Evolutionary conservation across 2,113 vertebrate genomes (phyloP), one percentile per base, ranked within the genome.

Genomic region (Trematomus loennbergii): DNA sequence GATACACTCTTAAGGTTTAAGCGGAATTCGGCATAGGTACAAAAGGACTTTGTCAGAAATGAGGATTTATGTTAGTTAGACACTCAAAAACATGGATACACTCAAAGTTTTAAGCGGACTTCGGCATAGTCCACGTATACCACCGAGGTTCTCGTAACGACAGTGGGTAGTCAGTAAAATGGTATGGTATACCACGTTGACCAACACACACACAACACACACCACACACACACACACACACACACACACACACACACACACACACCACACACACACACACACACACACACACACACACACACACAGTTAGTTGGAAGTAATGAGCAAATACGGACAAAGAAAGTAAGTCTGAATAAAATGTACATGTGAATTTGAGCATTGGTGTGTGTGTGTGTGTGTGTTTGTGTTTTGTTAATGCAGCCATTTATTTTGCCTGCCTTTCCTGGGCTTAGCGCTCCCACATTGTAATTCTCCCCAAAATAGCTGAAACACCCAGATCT

Each of bases 321-420:
- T 78, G 60, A 80, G 48, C 74, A 87, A 89, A 90, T 86, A 86
- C 75, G 82, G 73, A 82, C 75, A 84, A 84, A 83, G 79, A 78
- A 77, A 79, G 60, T 64, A 55, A 82, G 58, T 82, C 63, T 60
- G 53, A 60, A 48, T 67, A 81, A 29, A 1, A 2, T 58, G 20
- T 69, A 50, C 15, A 5, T 52, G 45, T 52, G 55, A 6, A 40
- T 63, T 43, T 29, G 58, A 43, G 17, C 5, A 20, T 43, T 2
- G 5, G 3, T 12, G 8, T 53, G 17, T 53, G 52, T 9, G 18
- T n/a, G 13, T 2, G 18, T 53, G 18, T 18, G n/a, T 55, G n/a
- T 22, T 1, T 18, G 15, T 52, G 15, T 52, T n/a, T n/a, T n/a
- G 67, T 67, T 79, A 70, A 79, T 72, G 50, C 1, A 0, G 12